phyloP scores from a whole-genome alignment of 1,140 invertebrate species.

The Oreohelix idahoensis region DNA sequence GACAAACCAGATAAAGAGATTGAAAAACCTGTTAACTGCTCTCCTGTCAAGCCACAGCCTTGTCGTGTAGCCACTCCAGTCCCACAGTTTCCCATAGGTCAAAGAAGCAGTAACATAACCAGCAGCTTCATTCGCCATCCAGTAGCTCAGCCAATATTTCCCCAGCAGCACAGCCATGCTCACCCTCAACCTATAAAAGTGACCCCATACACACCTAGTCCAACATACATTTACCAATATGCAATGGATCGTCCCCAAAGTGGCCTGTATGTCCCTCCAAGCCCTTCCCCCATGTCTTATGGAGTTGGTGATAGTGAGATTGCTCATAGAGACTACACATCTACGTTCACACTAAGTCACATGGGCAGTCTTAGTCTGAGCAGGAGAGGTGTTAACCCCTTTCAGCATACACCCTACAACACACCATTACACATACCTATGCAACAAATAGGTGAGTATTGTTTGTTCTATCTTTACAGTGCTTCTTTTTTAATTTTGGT shows the following conservation, averaged over 20 bases:
- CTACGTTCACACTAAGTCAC: constrained; percentile 24
- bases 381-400: constrained; percentile 16
- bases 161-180: neutral
- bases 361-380: constrained; percentile 22
- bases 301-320: neutral
- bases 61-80: constrained; percentile 34
- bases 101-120: constrained; percentile 29
- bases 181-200: constrained; percentile 34
- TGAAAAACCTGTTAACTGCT: neutral
- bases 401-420: neutral
- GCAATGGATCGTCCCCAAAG: constrained; percentile 14
- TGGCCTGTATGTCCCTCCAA: neutral
- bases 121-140: constrained; percentile 29
- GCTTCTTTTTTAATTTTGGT: too few species aligned
- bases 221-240: constrained; percentile 35
- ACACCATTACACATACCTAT: constrained; percentile 20
- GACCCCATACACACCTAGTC: neutral
- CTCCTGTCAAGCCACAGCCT: constrained; percentile 27
- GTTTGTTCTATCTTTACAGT: too few species aligned
- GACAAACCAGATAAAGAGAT: constrained; percentile 11
- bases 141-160: constrained; percentile 5
- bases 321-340: neutral
- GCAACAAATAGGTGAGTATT: constrained; percentile 28
- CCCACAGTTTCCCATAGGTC: constrained; percentile 29
- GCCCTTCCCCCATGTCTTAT: constrained; percentile 23